phyloP scores from a whole-genome alignment of 2,113 vertebrate species.

The Scolopax mira region DNA sequence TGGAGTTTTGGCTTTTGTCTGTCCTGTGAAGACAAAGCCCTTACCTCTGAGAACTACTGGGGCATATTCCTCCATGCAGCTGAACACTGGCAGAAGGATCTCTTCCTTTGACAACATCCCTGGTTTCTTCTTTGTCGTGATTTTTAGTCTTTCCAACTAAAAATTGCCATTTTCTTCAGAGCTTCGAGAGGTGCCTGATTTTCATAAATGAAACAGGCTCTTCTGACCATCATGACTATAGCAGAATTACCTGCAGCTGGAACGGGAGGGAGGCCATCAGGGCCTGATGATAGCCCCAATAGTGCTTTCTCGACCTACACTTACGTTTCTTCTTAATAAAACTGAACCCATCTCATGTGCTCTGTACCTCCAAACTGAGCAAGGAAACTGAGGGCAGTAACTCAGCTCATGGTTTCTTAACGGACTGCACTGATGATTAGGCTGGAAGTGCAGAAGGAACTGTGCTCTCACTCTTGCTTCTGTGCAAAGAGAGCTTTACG shows the following conservation, averaged over 20 bases:
- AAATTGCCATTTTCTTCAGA: not conserved
- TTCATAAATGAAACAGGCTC: not conserved
- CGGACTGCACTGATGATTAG: not conserved
- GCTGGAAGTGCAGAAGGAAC: not conserved
- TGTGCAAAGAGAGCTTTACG: not conserved
- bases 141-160: not conserved
- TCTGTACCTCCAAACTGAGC: not conserved
- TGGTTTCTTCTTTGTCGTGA: not conserved
- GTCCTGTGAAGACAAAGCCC: not conserved
- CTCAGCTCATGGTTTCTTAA: not conserved
- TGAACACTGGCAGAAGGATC: not conserved
- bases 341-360: not conserved
- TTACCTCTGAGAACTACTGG: not conserved
- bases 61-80: not conserved
- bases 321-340: not conserved
- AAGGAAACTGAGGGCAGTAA: not conserved
- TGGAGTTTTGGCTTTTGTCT: not conserved
- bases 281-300: not conserved
- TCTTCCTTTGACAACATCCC: not conserved
- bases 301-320: not conserved
- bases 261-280: not conserved
- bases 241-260: not conserved
- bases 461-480: not conserved
- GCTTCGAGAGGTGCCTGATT: not conserved
- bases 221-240: not conserved